Evolutionary conservation across 2,888 invertebrate genomes (phyloP), one percentile per base, ranked within the genome.

Genomic region (Orthonychiurus folsomi): DNA sequence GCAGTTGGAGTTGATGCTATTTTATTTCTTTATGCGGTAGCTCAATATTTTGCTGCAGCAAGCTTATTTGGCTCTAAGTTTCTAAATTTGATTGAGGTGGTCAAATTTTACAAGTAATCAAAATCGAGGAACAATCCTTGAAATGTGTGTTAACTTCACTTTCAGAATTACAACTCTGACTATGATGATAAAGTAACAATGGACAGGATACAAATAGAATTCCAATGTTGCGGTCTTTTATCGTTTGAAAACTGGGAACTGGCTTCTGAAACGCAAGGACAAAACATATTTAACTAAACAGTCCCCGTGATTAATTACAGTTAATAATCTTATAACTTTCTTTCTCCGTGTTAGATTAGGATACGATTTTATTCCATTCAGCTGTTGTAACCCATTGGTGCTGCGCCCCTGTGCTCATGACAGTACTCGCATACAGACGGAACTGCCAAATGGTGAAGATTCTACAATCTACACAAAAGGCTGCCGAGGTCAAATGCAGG

Each of bases 191-290:
- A 52, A 52, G 20, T 52, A 20, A 5, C 20, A 9, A 50, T 59
- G 50, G 59, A 59, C 20, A 37, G 24, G 26, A 50, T 59, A 15
- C 59, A 59, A 26, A 50, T 59, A n/a, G 59, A 59, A 5, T 59
- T 59, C 26, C 3, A 59, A 5, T 59, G 59, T 26, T 59, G 59
- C 50, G 59, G 59, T 2, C 23, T 59, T 23, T 21, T 48, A 48
- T 48, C 48, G 5, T 48, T 48, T 5, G 50, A 48, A 24, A 50
- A 59, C 20, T 59, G 59, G 59, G 23, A 18, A 37, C 2, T 26
- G 27, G 37, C 37, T 9, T 20, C 27, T 26, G 56, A 26, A 18
- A 28, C 3, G 5, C 20, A 18, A 21, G 50, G 59, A 3, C 21
- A 52, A 21, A 52, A 52, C n/a, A 12, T 52, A 21, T 23, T 23